Base-by-base conservation (phyloP, 2,888 invertebrate genomes). In the Quadroppia sp. region DNA sequence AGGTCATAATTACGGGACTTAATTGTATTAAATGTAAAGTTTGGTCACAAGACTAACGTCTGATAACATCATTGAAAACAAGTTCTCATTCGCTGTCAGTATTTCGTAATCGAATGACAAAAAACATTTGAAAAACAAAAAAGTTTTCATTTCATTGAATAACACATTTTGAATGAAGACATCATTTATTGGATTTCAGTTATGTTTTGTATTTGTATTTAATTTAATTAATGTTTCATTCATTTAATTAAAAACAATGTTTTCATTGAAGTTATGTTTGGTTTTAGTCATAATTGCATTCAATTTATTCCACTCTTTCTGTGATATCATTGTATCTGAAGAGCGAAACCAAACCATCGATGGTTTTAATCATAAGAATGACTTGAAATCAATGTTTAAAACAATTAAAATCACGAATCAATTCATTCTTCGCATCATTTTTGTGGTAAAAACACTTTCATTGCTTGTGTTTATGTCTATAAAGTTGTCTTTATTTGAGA, bases 321-420 rank as follows among this genome's bases (percentile, higher is more conserved):
- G 67, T 67, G 67, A 67, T 67, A 36, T n/a, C n/a, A 67, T 42
- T 6, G 67, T 17, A 42, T 40, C 67, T 42, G 25, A 40, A 11
- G 15, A 23, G 13, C 2, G 28, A 59, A 23, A 59, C 17, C 11
- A 30, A 61, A 32, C n/a, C 4, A 36, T 36, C n/a, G 3, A 42
- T 67, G 13, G 25, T 1, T 53, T 25, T 11, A 17, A 25, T 13
- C 6, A 45, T 17, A 20, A n/a, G 28, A 59, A 11, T 28, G 11
- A 64, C 13, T 20, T 64, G n/a, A 9, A 36, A 36, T 36, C 64
- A 20, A 64, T n/a, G 64, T n/a, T 64, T 64, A 9, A 20, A 17
- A 1, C 4, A 6, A 36, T 64, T 64, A n/a, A 20, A 4, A 36
- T 64, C 36, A 36, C 64, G 15, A 64, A 67, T 15, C 42, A 23